Conservation (phyloP, 2,888 invertebrate species). For the Biston stratarius region DNA sequence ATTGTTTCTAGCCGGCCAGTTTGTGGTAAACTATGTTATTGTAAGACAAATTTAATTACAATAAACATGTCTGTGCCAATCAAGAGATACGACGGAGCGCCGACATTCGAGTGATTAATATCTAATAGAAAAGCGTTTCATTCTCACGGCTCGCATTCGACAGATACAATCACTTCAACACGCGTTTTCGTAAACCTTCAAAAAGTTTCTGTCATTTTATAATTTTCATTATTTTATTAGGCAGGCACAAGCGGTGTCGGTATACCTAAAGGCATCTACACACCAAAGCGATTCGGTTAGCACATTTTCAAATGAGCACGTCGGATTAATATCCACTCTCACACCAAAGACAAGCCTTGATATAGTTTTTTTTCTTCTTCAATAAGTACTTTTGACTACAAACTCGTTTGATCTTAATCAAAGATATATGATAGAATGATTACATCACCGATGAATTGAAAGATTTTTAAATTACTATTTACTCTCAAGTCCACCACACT, state of each 20-base stretch:
- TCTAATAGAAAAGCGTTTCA: constrained; percentile 78
- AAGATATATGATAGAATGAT: no score
- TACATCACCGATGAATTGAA: no score
- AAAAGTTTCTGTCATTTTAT: constrained; percentile 62
- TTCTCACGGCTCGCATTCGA: constrained; percentile 70
- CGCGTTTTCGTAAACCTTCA: constrained; percentile 59
- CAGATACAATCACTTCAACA: constrained; percentile 47
- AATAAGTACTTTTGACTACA: no score
- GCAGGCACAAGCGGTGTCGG: neutral
- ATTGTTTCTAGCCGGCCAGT: constrained; percentile 17
- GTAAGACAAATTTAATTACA: constrained; percentile 20
- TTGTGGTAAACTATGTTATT: constrained; percentile 19
- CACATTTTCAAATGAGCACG: no score
- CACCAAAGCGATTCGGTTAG: no score
- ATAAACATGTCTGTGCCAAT: constrained; percentile 35
- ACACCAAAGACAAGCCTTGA: no score
- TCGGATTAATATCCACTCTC: no score
- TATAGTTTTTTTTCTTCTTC: no score
- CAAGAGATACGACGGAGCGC: constrained; percentile 64
- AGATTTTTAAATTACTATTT: no score
- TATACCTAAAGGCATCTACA: no score
- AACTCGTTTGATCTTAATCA: no score
- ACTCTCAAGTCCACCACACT: no score
- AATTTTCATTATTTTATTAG: neutral
- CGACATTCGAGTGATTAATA: constrained; percentile 59